Conservation (phyloP, 1,140 invertebrate species). For the Heliconius nattereri region DNA sequence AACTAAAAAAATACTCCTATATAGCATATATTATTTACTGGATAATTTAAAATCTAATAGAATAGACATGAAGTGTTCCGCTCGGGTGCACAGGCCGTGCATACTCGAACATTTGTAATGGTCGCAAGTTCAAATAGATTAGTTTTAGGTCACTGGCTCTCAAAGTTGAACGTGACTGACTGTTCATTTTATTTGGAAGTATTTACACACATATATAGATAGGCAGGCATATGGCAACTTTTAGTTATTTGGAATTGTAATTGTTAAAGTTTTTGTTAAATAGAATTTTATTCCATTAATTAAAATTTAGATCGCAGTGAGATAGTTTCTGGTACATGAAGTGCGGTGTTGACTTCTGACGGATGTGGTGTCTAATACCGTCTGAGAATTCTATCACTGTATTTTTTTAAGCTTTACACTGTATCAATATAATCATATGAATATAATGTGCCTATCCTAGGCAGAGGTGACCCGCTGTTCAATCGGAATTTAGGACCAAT, state of each 20-base stretch:
- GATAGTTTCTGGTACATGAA: no score
- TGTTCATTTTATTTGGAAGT: neutral
- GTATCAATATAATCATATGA: no score
- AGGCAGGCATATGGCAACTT: neutral
- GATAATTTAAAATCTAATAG: neutral
- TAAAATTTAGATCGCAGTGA: no score
- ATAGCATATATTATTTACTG: neutral
- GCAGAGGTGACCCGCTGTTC: no score
- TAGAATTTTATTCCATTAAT: no score
- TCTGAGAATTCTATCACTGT: no score
- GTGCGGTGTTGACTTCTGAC: no score
- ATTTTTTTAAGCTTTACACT: no score
- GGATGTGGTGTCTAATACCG: no score
- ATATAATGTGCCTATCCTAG: no score
- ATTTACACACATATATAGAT: neutral
- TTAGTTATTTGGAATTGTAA: neutral
- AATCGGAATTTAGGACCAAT: no score
- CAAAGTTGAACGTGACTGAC: neutral
- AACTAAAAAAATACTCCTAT: neutral
- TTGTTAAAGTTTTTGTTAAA: neutral
- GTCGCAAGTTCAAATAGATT: conserved; percentile 4
- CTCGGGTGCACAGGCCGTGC: neutral
- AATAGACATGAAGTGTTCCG: neutral
- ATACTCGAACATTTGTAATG: neutral
- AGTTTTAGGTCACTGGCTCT: conserved; percentile 9